Conservation (phyloP, 2,888 invertebrate species). For the Callosobruchus maculatus region DNA sequence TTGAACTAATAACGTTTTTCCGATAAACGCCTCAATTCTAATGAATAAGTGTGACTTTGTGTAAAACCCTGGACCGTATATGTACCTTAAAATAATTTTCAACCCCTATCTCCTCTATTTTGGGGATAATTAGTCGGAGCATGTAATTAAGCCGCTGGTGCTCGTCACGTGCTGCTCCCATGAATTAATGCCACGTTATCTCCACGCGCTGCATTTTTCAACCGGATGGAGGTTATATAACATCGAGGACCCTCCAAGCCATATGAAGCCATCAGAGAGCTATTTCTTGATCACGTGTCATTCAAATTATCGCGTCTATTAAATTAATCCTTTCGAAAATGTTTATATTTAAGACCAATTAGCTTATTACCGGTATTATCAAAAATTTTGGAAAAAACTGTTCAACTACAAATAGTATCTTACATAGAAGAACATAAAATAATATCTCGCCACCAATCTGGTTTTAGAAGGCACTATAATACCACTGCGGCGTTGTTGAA, state of each 20-base stretch:
- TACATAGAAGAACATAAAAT: too few relatives aligned
- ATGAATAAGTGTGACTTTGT: too few relatives aligned
- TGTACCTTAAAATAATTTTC: background rate
- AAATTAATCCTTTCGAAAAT: background rate
- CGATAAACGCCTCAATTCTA: too few relatives aligned
- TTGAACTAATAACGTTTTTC: too few relatives aligned
- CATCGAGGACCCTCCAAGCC: background rate
- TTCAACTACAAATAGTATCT: too few relatives aligned
- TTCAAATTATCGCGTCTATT: background rate
- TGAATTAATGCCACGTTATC: background rate
- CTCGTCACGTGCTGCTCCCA: background rate
- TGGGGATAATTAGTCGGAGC: background rate
- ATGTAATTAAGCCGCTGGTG: background rate
- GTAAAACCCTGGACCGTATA: background rate
- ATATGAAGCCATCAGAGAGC: background rate
- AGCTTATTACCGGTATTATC: too few relatives aligned
- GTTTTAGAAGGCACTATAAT: too few relatives aligned
- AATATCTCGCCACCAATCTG: too few relatives aligned
- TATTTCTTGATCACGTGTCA: background rate
- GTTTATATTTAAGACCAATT: too few relatives aligned
- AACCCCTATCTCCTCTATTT: background rate
- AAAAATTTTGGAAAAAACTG: too few relatives aligned
- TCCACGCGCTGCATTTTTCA: background rate
- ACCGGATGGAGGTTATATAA: background rate
- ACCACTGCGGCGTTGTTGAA: too few relatives aligned